Conservation (phyloP, 2,113 vertebrate species). For the Phylloscopus trochiloides region DNA sequence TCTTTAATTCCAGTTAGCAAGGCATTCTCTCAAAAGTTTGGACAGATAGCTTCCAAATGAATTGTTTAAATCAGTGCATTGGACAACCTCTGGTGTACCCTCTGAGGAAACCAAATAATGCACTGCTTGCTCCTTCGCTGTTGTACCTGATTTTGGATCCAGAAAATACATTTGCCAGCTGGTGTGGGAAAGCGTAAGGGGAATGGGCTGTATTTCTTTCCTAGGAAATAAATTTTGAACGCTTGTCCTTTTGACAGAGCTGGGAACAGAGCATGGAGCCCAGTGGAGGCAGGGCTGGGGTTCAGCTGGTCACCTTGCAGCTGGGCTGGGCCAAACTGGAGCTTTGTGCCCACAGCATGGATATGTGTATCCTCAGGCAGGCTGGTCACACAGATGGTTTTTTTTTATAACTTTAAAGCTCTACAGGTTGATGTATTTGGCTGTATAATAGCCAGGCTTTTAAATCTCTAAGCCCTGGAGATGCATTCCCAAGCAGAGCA, state of each 20-base stretch:
- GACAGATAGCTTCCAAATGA: background rate
- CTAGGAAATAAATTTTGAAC: background rate
- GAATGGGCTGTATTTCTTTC: background rate
- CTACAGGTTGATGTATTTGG: background rate
- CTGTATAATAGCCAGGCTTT: background rate
- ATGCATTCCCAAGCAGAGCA: background rate
- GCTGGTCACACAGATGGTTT: background rate
- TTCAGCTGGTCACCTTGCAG: background rate
- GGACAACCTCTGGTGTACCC: background rate
- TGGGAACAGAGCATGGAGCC: background rate
- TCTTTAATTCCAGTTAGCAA: background rate
- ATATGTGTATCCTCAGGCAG: accelerated
- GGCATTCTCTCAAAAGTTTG: background rate
- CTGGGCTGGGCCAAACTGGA: background rate
- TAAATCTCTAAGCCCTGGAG: background rate
- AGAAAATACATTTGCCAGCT: background rate
- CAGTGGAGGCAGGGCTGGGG: background rate
- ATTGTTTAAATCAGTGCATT: background rate
- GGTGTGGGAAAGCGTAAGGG: background rate
- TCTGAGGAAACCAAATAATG: background rate
- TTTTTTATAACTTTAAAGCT: background rate
- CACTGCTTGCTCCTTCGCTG: background rate
- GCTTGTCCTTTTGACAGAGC: background rate
- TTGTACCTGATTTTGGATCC: background rate
- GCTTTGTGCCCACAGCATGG: accelerated